Evolutionary conservation across 2,797 vertebrate species (phyloP).

Genomic region (Cirrhinus molitorella): DNA sequence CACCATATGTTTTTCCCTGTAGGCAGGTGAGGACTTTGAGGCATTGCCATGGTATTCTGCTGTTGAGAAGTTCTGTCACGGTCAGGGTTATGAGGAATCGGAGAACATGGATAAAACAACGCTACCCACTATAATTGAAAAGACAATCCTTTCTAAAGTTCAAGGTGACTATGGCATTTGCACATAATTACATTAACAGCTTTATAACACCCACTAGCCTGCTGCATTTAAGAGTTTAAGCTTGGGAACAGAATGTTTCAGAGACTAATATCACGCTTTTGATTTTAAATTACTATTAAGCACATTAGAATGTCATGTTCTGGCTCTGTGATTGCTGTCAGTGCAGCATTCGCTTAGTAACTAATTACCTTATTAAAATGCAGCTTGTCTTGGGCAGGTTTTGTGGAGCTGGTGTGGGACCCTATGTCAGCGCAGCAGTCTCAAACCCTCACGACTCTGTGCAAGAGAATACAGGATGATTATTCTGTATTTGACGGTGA

Average conservation of each 20-base stretch:
- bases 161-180: constrained; percentile 76
- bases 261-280: not conserved
- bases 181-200: not conserved
- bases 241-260: not conserved
- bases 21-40: constrained; percentile 81
- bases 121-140: constrained; percentile 83
- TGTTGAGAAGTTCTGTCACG: constrained; percentile 85
- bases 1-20: constrained; percentile 34
- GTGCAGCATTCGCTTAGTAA: not conserved
- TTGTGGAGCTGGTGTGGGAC: constrained; percentile 89
- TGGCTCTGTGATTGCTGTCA: not conserved
- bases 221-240: not conserved
- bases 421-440: constrained; percentile 87
- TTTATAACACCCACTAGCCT: not conserved
- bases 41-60: constrained; percentile 87
- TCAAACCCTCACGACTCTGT: constrained; percentile 80
- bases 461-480: constrained; percentile 81
- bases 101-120: constrained; percentile 83
- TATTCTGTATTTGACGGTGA: constrained; percentile 79
- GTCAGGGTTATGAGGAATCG: constrained; percentile 73
- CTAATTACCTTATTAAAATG: not conserved
- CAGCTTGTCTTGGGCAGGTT: constrained; percentile 71
- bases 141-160: constrained; percentile 87
- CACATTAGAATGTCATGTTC: not conserved
- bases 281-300: not conserved